A percentile compares a stretch with the other conserved stretches of the same genome.
Evolutionary conservation across 2,888 invertebrate species (phyloP).

Genomic region (Macaria liturata): DNA sequence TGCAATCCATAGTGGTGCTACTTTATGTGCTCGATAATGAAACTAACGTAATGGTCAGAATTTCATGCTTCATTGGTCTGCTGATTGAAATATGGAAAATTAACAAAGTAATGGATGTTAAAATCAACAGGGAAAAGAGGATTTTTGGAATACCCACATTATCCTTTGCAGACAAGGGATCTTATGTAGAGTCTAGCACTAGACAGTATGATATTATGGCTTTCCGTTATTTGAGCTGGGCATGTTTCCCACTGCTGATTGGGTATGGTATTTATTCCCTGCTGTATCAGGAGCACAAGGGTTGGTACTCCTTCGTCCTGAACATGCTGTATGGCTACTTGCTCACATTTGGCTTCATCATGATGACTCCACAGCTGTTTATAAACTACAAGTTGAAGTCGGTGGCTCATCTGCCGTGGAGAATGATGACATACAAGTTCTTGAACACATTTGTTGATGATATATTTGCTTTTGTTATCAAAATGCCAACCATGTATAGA

Average conservation of each 20-base stretch:
- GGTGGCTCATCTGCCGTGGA: conserved; percentile 99
- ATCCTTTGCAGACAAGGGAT: conserved; percentile 95
- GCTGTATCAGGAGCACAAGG: conserved; percentile 97
- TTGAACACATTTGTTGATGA: conserved; percentile 99
- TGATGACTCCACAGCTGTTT: conserved; percentile 99
- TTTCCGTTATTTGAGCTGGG: conserved; percentile 98
- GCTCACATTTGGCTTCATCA: conserved; percentile 99
- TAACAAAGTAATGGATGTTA: conserved; percentile 94
- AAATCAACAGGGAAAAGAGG: conserved; percentile 88
- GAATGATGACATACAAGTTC: conserved; percentile 99
- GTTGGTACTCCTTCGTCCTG: conserved; percentile 99
- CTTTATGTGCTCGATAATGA: conserved; percentile 99
- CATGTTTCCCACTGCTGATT: conserved; percentile 95
- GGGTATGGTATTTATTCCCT: conserved; percentile 98
- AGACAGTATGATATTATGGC: conserved; percentile 97
- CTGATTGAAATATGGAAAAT: conserved; percentile 99
- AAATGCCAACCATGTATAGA: conserved; percentile 99
- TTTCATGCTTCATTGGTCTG: conserved; percentile 97
- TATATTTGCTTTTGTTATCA: conserved; percentile 99
- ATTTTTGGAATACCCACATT: conserved; percentile 92
- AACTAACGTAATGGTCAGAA: conserved; percentile 97
- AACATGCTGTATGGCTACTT: conserved; percentile 99
- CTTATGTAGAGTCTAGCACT: conserved; percentile 97
- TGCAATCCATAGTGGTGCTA: conserved; percentile 97
- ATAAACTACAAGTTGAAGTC: conserved; percentile 99